phyloP scores from a whole-genome alignment of 2,797 vertebrate genomes.

The Cuniculus paca region DNA sequence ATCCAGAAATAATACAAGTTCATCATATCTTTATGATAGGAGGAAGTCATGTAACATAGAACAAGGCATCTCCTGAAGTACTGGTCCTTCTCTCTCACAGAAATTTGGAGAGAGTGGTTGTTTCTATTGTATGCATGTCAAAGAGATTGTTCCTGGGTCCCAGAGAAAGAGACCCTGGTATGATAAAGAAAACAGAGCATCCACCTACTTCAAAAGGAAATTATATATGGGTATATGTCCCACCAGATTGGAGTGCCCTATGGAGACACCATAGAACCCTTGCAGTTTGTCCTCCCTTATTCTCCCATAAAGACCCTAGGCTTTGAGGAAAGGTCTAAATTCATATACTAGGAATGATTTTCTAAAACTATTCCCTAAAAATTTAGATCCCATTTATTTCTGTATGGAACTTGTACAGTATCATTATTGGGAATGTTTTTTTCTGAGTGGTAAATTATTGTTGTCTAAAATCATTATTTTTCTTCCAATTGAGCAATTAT shows the following conservation, averaged over 20 bases:
- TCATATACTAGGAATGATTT: neutral
- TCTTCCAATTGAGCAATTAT: neutral
- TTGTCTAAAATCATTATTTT: slow-evolving; percentile 27
- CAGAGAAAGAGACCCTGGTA: neutral
- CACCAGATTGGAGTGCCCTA: neutral
- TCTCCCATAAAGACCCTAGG: neutral
- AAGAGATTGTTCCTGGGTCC: neutral
- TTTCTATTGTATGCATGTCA: neutral
- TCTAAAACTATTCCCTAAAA: slow-evolving; percentile 17
- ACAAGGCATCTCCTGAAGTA: neutral
- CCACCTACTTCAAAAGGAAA: neutral
- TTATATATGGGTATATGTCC: neutral
- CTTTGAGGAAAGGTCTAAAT: neutral
- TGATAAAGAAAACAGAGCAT: neutral
- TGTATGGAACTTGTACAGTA: neutral
- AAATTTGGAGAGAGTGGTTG: neutral
- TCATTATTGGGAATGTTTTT: neutral
- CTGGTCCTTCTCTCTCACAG: neutral
- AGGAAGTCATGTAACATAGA: neutral
- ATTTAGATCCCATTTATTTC: slow-evolving; percentile 26
- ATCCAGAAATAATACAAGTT: neutral
- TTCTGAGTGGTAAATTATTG: slow-evolving; percentile 13
- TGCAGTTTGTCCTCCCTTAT: neutral
- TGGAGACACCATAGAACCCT: too few relatives aligned
- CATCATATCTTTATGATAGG: neutral